These are phyloP conservation scores for Palaemon carinicauda DNA, from an alignment of 1,140 invertebrate species.

Conservation along the genomic window DNA sequence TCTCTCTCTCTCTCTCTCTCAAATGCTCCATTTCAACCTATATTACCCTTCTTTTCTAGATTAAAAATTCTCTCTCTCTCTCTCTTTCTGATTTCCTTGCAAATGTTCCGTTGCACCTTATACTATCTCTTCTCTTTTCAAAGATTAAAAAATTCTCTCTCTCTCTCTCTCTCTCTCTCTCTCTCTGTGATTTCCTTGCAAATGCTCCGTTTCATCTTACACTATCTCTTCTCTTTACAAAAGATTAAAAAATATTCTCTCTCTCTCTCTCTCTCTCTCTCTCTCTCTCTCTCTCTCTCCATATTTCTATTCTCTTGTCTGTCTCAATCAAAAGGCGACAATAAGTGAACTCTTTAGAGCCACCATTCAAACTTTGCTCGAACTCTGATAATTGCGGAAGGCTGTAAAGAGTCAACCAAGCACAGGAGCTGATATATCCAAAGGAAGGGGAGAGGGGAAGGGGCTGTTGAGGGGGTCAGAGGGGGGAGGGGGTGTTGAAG, in stretches of 20 bases:
- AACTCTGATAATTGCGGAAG: no score
- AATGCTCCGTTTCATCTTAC: neutral
- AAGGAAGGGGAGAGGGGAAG: neutral
- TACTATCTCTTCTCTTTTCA: no score
- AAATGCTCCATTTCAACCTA: no score
- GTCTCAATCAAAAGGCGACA: neutral
- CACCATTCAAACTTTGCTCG: neutral
- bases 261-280: neutral
- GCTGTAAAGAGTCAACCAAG: no score
- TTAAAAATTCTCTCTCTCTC: no score
- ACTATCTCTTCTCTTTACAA: neutral
- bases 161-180: no score
- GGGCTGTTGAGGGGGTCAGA: neutral
- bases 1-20: neutral
- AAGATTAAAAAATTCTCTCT: no score
- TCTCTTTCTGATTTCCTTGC: no score
- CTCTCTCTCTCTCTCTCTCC: neutral
- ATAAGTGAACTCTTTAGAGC: neutral
- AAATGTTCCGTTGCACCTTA: no score
- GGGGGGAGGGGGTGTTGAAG: neutral
- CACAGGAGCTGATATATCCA: neutral
- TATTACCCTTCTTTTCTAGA: no score
- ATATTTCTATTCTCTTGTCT: neutral
- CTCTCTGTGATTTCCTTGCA: no score
- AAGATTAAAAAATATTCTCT: no score